Conservation (phyloP, 2,797 vertebrate species). For the Danio tinwini region DNA sequence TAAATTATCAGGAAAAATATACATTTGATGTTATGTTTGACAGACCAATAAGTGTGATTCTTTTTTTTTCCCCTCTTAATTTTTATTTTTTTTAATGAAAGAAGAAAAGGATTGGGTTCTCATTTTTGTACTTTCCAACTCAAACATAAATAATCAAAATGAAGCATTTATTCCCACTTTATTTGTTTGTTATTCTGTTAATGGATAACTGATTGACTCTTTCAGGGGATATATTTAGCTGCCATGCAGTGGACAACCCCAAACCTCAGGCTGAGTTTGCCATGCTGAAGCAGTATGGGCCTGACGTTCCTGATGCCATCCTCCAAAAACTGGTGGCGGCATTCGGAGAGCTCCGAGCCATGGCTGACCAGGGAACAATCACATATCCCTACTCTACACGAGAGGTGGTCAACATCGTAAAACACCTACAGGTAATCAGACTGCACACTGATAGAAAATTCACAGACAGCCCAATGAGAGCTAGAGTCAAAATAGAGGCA, state of each 20-base stretch:
- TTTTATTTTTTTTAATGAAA: no score
- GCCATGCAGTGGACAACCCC: slow-evolving; percentile 97
- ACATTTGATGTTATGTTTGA: no score
- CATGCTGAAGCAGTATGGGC: slow-evolving; percentile 94
- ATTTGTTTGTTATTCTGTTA: background rate
- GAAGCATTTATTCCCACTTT: no score
- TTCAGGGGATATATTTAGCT: slow-evolving; percentile 96
- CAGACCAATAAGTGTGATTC: no score
- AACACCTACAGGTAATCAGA: slow-evolving; percentile 90
- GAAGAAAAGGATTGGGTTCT: no score
- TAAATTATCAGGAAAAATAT: no score
- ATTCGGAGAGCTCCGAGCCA: slow-evolving; percentile 91
- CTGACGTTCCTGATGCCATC: slow-evolving; percentile 83
- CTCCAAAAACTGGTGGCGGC: slow-evolving; percentile 92
- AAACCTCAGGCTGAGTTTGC: slow-evolving; percentile 90
- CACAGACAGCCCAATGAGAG: no score
- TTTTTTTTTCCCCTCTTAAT: no score
- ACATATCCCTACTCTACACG: slow-evolving; percentile 96
- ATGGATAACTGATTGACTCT: background rate
- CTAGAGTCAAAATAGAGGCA: no score
- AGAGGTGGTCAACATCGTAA: slow-evolving; percentile 98
- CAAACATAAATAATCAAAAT: no score
- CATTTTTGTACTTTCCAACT: no score
- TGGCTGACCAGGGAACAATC: slow-evolving; percentile 96
- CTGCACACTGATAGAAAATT: no score